Conservation (phyloP, 2,113 vertebrate genomes). For the Prolemur simus region DNA sequence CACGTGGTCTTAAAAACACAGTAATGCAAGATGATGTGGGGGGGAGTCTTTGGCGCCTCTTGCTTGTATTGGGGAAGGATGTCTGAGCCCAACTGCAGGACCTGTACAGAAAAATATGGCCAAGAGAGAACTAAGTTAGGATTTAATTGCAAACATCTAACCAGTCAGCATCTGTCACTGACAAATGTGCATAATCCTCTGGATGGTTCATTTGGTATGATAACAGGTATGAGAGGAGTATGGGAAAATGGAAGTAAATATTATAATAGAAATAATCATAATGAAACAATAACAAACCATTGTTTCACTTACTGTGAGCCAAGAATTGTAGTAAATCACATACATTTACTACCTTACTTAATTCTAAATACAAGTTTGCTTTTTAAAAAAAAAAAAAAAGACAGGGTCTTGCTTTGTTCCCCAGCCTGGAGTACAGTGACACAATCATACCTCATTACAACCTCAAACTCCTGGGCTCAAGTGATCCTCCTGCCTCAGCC, state of each 20-base stretch:
- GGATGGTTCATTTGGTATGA: not conserved
- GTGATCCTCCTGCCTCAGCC: too few species aligned
- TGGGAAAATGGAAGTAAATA: not conserved
- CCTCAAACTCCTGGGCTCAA: too few species aligned
- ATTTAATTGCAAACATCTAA: not conserved
- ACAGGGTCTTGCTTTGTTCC: too few species aligned
- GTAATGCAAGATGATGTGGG: constrained; percentile 98
- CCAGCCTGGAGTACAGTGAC: too few species aligned
- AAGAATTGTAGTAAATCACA: not conserved
- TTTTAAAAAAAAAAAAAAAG: too few species aligned
- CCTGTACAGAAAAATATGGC: constrained; percentile 84
- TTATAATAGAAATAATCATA: not conserved
- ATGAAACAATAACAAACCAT: not conserved
- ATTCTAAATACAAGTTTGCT: not conserved
- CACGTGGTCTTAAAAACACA: constrained; percentile 99
- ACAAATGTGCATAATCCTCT: not conserved
- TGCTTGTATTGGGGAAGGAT: constrained; percentile 98
- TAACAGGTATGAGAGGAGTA: not conserved
- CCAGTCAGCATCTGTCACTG: not conserved
- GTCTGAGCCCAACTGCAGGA: constrained; percentile 96
- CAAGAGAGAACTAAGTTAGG: constrained; percentile 52
- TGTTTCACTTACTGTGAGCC: not conserved
- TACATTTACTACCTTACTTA: not conserved
- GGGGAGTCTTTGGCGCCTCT: constrained; percentile 97
- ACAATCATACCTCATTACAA: too few species aligned